A percentile compares a stretch with the other conserved stretches of the same genome.
Evolutionary conservation across 2,113 vertebrate genomes (phyloP).

Genomic region (Seriola dumerili): DNA sequence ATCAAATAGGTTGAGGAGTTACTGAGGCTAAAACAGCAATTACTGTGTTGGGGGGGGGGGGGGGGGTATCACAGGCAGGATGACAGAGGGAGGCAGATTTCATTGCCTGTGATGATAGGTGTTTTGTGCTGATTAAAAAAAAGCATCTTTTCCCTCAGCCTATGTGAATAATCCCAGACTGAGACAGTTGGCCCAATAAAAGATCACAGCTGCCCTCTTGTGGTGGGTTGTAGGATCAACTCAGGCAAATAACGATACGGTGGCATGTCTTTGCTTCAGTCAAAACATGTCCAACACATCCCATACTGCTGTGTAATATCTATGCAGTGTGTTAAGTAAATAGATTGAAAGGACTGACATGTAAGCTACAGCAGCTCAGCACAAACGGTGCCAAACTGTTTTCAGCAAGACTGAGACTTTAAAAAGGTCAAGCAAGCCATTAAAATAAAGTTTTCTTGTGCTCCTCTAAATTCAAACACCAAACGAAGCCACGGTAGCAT

Average conservation of each 20-base stretch:
- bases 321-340: too few relatives aligned
- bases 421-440: neutral
- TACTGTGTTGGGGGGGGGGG: slow-evolving; percentile 19
- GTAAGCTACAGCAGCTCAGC: neutral
- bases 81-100: neutral
- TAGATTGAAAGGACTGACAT: neutral
- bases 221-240: slow-evolving; percentile 52
- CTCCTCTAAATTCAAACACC: slow-evolving; percentile 3
- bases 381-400: neutral
- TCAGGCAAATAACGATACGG: slow-evolving; percentile 5
- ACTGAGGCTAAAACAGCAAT: slow-evolving; percentile 43
- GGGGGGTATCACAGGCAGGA: neutral
- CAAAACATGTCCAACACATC: neutral
- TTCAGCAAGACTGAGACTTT: neutral
- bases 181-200: slow-evolving; percentile 23
- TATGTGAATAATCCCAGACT: slow-evolving; percentile 44
- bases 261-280: neutral
- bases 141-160: slow-evolving; percentile 28
- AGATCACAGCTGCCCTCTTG: slow-evolving; percentile 81
- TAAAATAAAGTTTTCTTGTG: neutral
- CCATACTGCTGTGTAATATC: neutral
- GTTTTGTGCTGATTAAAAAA: slow-evolving; percentile 14
- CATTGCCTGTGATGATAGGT: slow-evolving; percentile 6
- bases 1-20: slow-evolving; percentile 57
- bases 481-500: neutral